Evolutionary conservation across 2,888 invertebrate species (phyloP).

Genomic region (Thereva nobilitata): DNA sequence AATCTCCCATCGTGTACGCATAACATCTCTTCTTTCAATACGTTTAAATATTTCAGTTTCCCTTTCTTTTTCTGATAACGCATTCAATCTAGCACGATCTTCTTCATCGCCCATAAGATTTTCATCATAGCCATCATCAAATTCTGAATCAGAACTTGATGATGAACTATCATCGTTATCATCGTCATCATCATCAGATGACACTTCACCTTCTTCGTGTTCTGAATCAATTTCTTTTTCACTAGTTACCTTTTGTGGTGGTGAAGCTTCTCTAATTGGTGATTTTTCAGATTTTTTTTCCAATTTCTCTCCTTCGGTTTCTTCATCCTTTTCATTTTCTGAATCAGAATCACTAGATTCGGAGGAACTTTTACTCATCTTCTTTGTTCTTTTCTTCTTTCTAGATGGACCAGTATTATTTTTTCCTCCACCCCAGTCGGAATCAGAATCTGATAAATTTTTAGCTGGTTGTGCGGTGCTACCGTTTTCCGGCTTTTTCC

Average conservation of each 20-base stretch:
- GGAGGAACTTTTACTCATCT: slow-evolving; percentile 49
- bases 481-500: slow-evolving; percentile 62
- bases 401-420: slow-evolving; percentile 55
- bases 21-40: slow-evolving; percentile 90
- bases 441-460: slow-evolving; percentile 64
- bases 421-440: slow-evolving; percentile 59
- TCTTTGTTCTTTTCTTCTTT: slow-evolving; percentile 58
- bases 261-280: slow-evolving; percentile 34
- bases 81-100: slow-evolving; percentile 85
- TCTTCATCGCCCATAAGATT: slow-evolving; percentile 97
- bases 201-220: slow-evolving; percentile 88
- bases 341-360: slow-evolving; percentile 56
- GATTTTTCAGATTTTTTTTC: slow-evolving; percentile 47
- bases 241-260: slow-evolving; percentile 31
- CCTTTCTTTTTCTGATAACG: slow-evolving; percentile 94
- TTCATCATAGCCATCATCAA: slow-evolving; percentile 96
- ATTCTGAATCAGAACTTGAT: slow-evolving; percentile 77
- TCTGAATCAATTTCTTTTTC: slow-evolving; percentile 63
- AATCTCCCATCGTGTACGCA: slow-evolving; percentile 94
- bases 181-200: slow-evolving; percentile 65
- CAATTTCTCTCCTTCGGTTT: slow-evolving; percentile 54
- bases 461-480: slow-evolving; percentile 54
- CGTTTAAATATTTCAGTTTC: slow-evolving; percentile 97
- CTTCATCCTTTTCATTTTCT: slow-evolving; percentile 50
- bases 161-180: slow-evolving; percentile 62